phyloP scores from a whole-genome alignment of 1,140 invertebrate genomes.

The Apis cerana region DNA sequence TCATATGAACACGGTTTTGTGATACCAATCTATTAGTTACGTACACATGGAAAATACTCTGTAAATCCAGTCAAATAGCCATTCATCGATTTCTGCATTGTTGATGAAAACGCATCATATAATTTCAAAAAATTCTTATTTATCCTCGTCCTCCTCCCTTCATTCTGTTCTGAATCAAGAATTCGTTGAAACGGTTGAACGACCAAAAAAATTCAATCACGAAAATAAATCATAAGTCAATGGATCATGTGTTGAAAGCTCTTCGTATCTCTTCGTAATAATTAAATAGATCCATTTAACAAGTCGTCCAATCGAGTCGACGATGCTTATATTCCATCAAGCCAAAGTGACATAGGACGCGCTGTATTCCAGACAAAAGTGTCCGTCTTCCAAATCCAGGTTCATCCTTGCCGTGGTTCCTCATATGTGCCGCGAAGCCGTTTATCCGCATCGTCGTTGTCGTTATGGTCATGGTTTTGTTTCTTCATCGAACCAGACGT shows the following conservation, averaged over 20 bases:
- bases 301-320: not conserved
- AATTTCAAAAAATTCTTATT: not conserved
- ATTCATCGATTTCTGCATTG: not conserved
- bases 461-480: conserved; percentile 3
- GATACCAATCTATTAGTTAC: not conserved
- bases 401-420: conserved; percentile 42
- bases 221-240: no score
- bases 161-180: not conserved
- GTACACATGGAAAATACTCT: not conserved
- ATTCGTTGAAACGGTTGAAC: not conserved
- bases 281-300: not conserved
- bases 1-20: not conserved
- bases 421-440: conserved; percentile 39
- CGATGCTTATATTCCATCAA: not conserved
- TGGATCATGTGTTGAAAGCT: not conserved
- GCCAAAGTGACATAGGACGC: not conserved
- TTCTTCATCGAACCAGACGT: conserved; percentile 1
- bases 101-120: not conserved
- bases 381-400: conserved; percentile 5
- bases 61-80: no score
- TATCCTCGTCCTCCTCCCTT: not conserved
- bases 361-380: no score
- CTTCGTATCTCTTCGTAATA: not conserved
- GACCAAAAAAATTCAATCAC: not conserved
- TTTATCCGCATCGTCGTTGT: conserved; percentile 23